Percentiles rank a stretch among this genome's conserved stretches.
phyloP scores from a whole-genome alignment of 2,113 vertebrate species.

The Ia io region DNA sequence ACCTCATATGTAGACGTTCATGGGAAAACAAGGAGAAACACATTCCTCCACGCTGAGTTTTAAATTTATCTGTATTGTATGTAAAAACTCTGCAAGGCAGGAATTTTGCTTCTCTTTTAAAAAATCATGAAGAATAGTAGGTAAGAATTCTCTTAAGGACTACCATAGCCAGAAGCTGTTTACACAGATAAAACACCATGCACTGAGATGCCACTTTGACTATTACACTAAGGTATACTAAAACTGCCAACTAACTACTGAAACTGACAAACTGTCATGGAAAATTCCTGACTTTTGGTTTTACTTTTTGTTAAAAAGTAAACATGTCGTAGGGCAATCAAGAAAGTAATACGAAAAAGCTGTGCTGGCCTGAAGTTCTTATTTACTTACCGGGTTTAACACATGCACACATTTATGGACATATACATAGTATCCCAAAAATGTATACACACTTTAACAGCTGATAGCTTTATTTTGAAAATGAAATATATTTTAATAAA shows the following conservation, averaged over 20 bases:
- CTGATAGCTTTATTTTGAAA: no score
- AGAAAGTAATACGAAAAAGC: not conserved
- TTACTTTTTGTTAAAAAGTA: not conserved
- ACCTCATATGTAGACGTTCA: not conserved
- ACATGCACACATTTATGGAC: fast-evolving
- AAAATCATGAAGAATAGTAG: not conserved
- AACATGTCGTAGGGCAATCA: not conserved
- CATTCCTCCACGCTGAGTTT: not conserved
- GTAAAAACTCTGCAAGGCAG: not conserved
- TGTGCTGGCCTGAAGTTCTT: not conserved
- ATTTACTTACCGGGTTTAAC: not conserved
- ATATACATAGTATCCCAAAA: no score
- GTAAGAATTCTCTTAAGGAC: not conserved
- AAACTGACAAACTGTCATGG: not conserved
- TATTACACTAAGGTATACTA: not conserved
- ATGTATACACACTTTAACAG: no score
- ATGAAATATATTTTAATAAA: no score
- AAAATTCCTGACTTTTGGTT: not conserved
- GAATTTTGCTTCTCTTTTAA: not conserved
- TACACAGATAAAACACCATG: not conserved
- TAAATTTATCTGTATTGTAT: not conserved
- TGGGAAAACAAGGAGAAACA: not conserved
- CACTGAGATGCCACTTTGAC: not conserved
- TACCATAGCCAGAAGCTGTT: not conserved
- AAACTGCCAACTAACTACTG: not conserved